Evolutionary conservation across 1,140 invertebrate species (phyloP).

Genomic region (Agrypnia vestita): DNA sequence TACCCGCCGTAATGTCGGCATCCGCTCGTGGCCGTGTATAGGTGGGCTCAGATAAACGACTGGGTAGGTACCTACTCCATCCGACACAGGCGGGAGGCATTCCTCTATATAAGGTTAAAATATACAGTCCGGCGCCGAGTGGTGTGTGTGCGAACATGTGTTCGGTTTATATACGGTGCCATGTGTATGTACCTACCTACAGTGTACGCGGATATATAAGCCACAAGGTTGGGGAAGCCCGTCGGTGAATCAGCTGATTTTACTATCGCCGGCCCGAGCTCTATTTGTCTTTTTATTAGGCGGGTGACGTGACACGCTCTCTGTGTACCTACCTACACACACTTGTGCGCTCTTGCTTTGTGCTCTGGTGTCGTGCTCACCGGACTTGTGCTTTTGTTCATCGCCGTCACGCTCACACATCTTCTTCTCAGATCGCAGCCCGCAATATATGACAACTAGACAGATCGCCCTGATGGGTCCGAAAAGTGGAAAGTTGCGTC

Average conservation of each 20-base stretch:
- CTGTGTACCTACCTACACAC: no score
- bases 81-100: constrained; percentile 21
- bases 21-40: background rate
- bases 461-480: no score
- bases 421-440: no score
- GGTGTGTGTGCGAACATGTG: constrained; percentile 35
- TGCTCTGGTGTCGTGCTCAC: background rate
- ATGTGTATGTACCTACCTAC: constrained; percentile 20
- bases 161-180: constrained; percentile 31
- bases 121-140: constrained; percentile 44
- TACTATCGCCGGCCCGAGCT: constrained; percentile 53
- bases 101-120: constrained; percentile 47
- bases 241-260: constrained; percentile 55
- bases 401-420: no score
- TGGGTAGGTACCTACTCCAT: background rate
- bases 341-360: constrained; percentile 5
- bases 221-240: constrained; percentile 54
- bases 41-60: constrained; percentile 18
- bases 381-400: background rate
- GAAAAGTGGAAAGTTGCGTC: no score
- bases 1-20: background rate
- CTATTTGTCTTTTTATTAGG: constrained; percentile 56
- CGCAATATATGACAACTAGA: no score
- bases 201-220: constrained; percentile 17
- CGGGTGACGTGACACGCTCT: constrained; percentile 43